Base-by-base conservation (phyloP, 2,113 vertebrate species). In the Cinclus mexicanus region DNA sequence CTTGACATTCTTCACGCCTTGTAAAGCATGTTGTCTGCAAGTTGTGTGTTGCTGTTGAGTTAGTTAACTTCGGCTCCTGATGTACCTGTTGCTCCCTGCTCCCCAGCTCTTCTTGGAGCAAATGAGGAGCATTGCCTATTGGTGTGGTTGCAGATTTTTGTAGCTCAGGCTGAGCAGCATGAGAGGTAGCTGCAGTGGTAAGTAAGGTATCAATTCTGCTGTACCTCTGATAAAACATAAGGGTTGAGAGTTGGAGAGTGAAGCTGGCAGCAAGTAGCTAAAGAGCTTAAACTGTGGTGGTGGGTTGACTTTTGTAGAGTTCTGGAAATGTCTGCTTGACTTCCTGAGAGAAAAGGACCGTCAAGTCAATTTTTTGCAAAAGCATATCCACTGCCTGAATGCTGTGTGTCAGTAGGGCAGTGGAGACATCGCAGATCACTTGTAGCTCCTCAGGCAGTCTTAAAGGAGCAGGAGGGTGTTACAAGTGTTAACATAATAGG, bases 11-110 rank as follows among this genome's bases (percentile, higher is more conserved):
- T 83, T 94, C 56, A 68, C 0, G 3, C 68, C 85, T 90, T 92
- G 85, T 88, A 90, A 76, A 95, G 35, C 75, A 19, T 63, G 29
- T 55, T 95, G 75, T 85, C 82, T 92, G 31, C 69, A 87, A 82
- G 39, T 46, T 84, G 33, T 52, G 14, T 23, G 1, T 83, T 86
- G 71, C 49, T 56, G 24, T 72, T 69, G 87, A 72, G n/a, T 25
- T 70, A 63, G 33, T 76, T 94, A 60, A 80, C 75, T 94, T 59
- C 0, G 1, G 39, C 47, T 80, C 28, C 55, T 74, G 26, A 20
- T 81, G 5, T 77, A 35, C 85, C 77, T 65, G 33, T 42, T 83
- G 55, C 42, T 94, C 49, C 8, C 85, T 86, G 41, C 31, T 86
- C 2, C 0, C 25, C 55, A 84, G 65, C 75, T 76, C 5, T 2